Evolutionary conservation across 2,797 vertebrate species (phyloP).

Genomic region (Eurystomus glaucurus): DNA sequence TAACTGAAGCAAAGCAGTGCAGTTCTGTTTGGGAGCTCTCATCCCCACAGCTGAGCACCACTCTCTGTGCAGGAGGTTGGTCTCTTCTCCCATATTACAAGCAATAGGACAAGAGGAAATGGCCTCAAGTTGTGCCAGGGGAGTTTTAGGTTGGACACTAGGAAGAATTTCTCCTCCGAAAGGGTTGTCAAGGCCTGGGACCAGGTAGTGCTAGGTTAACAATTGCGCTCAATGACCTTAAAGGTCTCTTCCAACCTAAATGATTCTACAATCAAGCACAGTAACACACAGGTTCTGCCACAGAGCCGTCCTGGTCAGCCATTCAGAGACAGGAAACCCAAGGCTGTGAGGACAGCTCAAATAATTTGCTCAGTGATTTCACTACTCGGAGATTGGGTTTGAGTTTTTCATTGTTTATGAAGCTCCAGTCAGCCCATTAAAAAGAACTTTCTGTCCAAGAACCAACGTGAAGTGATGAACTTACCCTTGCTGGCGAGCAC

Average conservation of each 20-base stretch:
- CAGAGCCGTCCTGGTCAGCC: fast-evolving
- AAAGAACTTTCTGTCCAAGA: no score
- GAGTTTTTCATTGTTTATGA: background rate
- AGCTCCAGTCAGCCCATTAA: background rate
- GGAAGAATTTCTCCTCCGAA: no score
- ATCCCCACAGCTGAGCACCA: fast-evolving
- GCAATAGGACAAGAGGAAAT: no score
- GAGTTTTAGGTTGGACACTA: no score
- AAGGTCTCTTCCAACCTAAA: no score
- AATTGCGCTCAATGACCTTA: no score
- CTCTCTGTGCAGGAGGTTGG: background rate
- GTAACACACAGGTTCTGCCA: fast-evolving
- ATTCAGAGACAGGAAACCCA: background rate
- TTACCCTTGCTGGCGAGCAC: fast-evolving
- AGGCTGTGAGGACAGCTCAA: background rate
- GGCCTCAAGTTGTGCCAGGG: no score
- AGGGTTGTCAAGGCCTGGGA: no score
- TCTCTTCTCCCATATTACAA: background rate
- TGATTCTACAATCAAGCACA: no score
- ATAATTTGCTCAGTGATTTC: background rate
- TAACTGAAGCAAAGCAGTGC: background rate
- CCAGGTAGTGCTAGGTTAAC: no score
- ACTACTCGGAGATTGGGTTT: background rate
- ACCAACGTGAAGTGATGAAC: background rate
- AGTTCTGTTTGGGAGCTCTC: fast-evolving